Evolutionary conservation across 2,113 vertebrate genomes (phyloP).

Genomic region (Hemiprocne comata): DNA sequence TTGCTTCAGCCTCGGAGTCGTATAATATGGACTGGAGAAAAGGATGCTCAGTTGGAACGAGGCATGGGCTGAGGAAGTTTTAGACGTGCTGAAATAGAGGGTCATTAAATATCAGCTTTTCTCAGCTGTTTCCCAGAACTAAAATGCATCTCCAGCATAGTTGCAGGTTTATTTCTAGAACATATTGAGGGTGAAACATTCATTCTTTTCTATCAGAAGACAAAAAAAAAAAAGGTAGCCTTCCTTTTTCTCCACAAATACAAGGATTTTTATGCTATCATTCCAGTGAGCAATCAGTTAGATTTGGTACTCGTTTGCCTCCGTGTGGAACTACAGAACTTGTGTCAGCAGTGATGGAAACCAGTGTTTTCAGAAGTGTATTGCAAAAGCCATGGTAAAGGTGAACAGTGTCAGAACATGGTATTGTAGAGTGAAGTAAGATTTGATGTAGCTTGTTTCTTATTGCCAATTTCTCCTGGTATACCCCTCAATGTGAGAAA

Average conservation of each 20-base stretch:
- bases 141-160: neutral
- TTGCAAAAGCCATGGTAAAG: fast-evolving
- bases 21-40: neutral
- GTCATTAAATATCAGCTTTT: neutral
- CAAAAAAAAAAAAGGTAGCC: neutral
- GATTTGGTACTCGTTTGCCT: neutral
- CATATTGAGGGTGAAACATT: neutral
- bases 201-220: neutral
- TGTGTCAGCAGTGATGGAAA: neutral
- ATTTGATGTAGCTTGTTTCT: neutral
- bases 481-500: neutral
- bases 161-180: neutral
- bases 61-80: neutral
- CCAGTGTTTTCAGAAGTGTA: fast-evolving
- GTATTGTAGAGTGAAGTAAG: fast-evolving
- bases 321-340: neutral
- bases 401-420: fast-evolving
- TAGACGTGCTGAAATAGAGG: neutral
- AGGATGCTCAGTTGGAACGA: neutral
- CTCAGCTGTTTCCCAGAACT: neutral
- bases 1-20: neutral
- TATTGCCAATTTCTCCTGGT: fast-evolving
- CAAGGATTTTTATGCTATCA: neutral
- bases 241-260: neutral
- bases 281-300: neutral